These are phyloP conservation scores for Caenorhabditis elegans DNA, from an alignment of 1,140 invertebrate species.

Conservation along the genomic window DNA sequence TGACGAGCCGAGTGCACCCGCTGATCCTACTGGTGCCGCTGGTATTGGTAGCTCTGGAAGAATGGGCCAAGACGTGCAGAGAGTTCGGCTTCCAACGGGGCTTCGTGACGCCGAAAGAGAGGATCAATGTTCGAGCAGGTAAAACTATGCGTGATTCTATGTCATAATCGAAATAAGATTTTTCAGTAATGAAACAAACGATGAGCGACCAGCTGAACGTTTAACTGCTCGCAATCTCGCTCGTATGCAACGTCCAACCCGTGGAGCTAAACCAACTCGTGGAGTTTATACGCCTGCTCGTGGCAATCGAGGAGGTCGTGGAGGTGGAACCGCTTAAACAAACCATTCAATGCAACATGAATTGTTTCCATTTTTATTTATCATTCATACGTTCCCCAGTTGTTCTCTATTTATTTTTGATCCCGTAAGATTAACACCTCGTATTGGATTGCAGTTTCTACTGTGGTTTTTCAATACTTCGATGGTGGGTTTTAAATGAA, in stretches of 20 bases:
- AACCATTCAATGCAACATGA: too few species aligned
- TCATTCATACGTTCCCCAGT: not conserved
- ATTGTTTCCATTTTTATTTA: too few species aligned
- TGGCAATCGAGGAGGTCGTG: not conserved
- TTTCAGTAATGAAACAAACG: slow-evolving; percentile 32
- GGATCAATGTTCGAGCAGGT: slow-evolving; percentile 40
- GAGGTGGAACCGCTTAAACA: not conserved
- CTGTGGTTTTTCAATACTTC: not conserved
- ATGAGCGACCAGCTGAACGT: not conserved
- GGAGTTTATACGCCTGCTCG: not conserved
- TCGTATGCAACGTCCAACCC: slow-evolving; percentile 5
- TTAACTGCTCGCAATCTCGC: not conserved
- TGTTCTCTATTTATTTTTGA: not conserved
- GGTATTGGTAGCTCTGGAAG: not conserved
- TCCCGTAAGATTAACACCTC: too few species aligned
- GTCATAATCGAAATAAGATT: not conserved
- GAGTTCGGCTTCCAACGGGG: slow-evolving; percentile 12
- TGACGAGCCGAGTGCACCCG: not conserved
- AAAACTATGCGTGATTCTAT: not conserved
- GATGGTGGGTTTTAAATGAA: not conserved
- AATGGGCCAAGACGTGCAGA: not conserved
- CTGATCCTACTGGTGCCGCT: slow-evolving; percentile 19
- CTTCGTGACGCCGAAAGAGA: slow-evolving; percentile 17
- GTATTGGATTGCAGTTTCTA: too few species aligned
- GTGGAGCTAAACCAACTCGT: slow-evolving; percentile 10